phyloP scores from a whole-genome alignment of 2,888 invertebrate species.

The Harpalus rufipes region DNA sequence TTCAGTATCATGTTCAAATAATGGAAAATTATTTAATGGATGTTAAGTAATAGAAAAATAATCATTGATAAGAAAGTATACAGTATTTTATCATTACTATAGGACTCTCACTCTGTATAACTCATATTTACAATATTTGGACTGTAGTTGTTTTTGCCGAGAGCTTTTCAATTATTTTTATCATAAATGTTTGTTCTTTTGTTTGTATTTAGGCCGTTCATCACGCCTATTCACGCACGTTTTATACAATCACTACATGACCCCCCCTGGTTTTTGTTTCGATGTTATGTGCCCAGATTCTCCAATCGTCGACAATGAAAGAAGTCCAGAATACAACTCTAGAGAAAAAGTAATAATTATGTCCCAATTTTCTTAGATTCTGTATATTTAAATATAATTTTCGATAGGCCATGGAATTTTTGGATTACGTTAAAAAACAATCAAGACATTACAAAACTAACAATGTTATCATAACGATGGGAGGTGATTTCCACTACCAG shows the following conservation, averaged over 20 bases:
- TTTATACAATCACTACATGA: slow-evolving; percentile 42
- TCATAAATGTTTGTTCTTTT: not conserved
- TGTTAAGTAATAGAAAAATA: too few species aligned
- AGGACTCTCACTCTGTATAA: too few species aligned
- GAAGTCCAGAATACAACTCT: slow-evolving; percentile 83
- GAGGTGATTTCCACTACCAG: slow-evolving; percentile 83
- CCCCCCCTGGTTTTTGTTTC: slow-evolving; percentile 59
- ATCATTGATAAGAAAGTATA: too few species aligned
- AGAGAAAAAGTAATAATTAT: slow-evolving; percentile 78
- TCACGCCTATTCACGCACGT: slow-evolving; percentile 51
- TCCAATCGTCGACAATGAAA: slow-evolving; percentile 82
- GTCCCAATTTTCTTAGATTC: not conserved
- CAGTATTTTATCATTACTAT: too few species aligned
- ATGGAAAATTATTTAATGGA: too few species aligned
- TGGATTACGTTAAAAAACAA: slow-evolving; percentile 72
- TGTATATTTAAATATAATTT: slow-evolving; percentile 64
- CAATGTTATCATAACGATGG: slow-evolving; percentile 83
- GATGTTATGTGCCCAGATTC: slow-evolving; percentile 76
- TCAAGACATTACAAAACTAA: slow-evolving; percentile 78
- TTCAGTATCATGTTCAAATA: too few species aligned
- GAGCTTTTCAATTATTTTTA: not conserved
- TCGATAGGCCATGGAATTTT: slow-evolving; percentile 73
- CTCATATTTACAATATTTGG: not conserved
- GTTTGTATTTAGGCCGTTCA: slow-evolving; percentile 15
- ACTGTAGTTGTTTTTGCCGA: too few species aligned